A percentile compares a stretch with the other conserved stretches of the same genome.
Conservation (phyloP, 2,888 invertebrate species). For the Neoascia interrupta region DNA sequence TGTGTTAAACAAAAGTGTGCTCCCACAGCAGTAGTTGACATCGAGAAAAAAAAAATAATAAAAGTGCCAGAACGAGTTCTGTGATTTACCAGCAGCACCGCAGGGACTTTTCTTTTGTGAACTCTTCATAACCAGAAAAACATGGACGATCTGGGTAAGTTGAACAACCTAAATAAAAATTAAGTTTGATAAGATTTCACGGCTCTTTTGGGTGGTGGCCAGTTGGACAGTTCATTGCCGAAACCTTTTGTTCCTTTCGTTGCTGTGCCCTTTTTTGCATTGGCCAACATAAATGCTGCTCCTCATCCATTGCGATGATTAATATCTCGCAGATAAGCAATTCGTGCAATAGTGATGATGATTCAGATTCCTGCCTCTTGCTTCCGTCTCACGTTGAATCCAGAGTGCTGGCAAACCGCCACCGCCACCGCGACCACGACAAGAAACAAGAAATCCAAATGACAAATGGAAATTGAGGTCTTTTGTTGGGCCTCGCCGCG, state of each 20-base stretch:
- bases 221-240: no score
- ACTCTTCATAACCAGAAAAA: background rate
- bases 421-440: background rate
- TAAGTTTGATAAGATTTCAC: background rate
- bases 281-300: background rate
- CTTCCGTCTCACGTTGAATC: no score
- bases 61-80: constrained; percentile 57
- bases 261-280: background rate
- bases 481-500: constrained; percentile 18
- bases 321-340: constrained; percentile 39
- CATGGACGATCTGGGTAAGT: constrained; percentile 65
- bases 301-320: constrained; percentile 27
- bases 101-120: background rate
- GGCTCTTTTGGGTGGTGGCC: background rate
- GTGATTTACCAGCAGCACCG: constrained; percentile 35
- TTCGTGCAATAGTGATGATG: constrained; percentile 9
- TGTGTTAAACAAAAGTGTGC: constrained; percentile 29
- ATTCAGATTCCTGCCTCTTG: constrained; percentile 37
- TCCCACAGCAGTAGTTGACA: constrained; percentile 28
- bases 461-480: constrained; percentile 43
- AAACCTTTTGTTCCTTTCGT: no score
- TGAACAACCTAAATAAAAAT: background rate
- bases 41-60: background rate
- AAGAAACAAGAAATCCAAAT: constrained; percentile 26
- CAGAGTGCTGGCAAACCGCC: background rate